Percentiles rank a stretch among this genome's conserved stretches.
Conservation (phyloP, 2,113 vertebrate species). For the Brevimyrus niger region DNA sequence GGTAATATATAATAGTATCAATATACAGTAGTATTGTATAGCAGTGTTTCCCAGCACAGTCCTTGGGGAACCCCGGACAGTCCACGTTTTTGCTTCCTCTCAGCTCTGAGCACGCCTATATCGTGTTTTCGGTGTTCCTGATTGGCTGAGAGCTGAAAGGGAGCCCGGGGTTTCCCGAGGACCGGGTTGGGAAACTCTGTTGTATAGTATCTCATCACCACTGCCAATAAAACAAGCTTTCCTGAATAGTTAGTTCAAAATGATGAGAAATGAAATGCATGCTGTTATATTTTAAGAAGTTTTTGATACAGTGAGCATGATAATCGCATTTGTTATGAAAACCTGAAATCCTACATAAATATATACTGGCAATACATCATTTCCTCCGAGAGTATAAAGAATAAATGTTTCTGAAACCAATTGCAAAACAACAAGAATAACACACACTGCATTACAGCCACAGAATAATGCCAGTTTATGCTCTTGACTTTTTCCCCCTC, state of each 20-base stretch:
- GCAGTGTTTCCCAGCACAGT: too few species aligned
- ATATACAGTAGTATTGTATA: neutral
- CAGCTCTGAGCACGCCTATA: too few species aligned
- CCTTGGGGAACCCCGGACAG: too few species aligned
- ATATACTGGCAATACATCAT: neutral
- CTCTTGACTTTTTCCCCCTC: neutral
- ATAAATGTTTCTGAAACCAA: neutral
- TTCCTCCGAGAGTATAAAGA: neutral
- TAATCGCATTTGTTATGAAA: neutral
- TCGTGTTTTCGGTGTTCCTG: too few species aligned
- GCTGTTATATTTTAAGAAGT: neutral
- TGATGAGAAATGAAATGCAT: neutral
- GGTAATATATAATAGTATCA: neutral
- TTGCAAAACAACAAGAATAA: neutral
- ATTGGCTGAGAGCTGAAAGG: too few species aligned
- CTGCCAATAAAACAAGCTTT: neutral
- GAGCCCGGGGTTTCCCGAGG: too few species aligned
- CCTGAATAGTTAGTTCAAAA: neutral
- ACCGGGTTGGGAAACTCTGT: too few species aligned
- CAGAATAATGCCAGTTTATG: neutral
- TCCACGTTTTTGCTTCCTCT: too few species aligned
- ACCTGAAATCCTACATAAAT: neutral
- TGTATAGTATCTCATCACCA: neutral
- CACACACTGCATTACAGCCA: neutral
- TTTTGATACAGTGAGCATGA: neutral